A percentile compares a stretch with the other conserved stretches of the same genome.
These are phyloP conservation scores for Peromyscus eremicus DNA, from an alignment of 2,797 vertebrate species.

Conservation along the genomic window DNA sequence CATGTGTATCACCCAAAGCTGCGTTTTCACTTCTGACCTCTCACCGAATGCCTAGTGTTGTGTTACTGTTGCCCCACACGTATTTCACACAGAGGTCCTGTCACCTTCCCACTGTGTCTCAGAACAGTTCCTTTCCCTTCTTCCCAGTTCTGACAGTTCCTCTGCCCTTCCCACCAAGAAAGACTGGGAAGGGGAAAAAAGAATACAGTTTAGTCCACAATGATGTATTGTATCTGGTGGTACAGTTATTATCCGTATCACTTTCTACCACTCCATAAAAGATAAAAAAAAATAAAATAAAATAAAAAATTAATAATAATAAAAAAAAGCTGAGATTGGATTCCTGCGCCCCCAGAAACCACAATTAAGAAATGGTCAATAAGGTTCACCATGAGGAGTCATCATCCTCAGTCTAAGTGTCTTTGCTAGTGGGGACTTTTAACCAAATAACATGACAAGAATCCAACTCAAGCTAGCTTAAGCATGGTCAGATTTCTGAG, in stretches of 20 bases:
- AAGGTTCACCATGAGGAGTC: neutral
- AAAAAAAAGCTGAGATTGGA: neutral
- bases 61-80: neutral
- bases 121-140: neutral
- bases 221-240: too few species aligned
- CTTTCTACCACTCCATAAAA: neutral
- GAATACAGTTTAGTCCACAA: neutral
- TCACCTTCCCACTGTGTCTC: neutral
- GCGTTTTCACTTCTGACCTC: slow-evolving; percentile 9
- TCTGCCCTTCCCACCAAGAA: neutral
- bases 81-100: neutral
- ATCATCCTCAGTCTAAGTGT: neutral
- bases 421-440: neutral
- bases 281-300: neutral
- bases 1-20: neutral
- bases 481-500: neutral
- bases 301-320: neutral
- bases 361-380: neutral
- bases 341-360: neutral
- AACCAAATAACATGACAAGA: neutral
- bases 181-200: neutral
- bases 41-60: neutral
- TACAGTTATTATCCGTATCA: neutral
- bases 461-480: neutral
- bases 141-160: neutral